Base-by-base conservation (phyloP, 2,888 invertebrate genomes). In the Cantharis nigra region DNA sequence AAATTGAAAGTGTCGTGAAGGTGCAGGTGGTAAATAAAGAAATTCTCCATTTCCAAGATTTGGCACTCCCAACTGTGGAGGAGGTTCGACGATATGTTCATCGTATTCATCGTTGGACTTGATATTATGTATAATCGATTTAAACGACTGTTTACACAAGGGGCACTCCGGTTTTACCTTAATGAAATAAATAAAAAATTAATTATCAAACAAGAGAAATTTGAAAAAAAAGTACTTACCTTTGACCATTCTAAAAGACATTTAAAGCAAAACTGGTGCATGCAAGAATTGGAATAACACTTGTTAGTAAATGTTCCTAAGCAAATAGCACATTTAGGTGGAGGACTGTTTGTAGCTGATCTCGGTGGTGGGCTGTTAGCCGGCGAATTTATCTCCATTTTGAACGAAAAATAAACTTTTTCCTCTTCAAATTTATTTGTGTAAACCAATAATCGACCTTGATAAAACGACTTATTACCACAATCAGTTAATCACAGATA, bases 201-300 rank as follows among this genome's bases (percentile, higher is more conserved):
- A 72, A 49, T 13, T 9, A 7, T 49, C 63, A 69, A 5, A 14
- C 26, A 65, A 11, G 23, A 63, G 11, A 28, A 67, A 70, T 10
- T 71, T 26, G 14, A 71, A 28, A n/a, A 73, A 69, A 11, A 49
- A 3, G 63, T 18, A 83, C 84, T 83, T 87, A 94, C 94, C 91
- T 96, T 97, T 75, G 97, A 97, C 98, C 98, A 98, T 85, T 97
- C 96, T 78, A 96, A 89, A 30, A 98, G 90, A 86, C 98, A 98
- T 81, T 93, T 94, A 87, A 97, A 98, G 87, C 98, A 98, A 88
- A 98, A 98, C 87, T 95, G 94, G 88, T 98, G 98, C 87, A 96
- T 92, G 87, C 98, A 98, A 71, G 95, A 95, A 87, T 98, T 95
- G 0, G 97, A 96, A 87, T 96, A 97, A 28, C 96, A 97, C 86